Percentiles rank a stretch among this genome's conserved stretches.
phyloP scores from a whole-genome alignment of 1,140 invertebrate genomes.

The Leptestheria dahalacensis region DNA sequence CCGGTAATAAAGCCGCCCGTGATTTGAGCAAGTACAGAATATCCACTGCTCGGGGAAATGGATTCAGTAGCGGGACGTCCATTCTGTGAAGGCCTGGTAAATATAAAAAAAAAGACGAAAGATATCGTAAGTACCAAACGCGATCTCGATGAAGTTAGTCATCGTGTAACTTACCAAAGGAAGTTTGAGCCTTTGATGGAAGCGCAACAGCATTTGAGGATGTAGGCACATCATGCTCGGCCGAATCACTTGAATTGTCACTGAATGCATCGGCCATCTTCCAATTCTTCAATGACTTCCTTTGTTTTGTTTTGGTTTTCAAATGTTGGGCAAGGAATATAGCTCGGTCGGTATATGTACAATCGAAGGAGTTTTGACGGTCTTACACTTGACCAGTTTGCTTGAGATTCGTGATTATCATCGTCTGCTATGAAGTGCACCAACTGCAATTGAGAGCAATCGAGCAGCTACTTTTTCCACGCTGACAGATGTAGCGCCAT shows the following conservation, averaged over 20 bases:
- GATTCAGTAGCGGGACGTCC: background rate
- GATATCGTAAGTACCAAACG: no score
- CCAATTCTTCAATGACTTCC: background rate
- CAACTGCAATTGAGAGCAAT: background rate
- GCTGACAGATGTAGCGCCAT: background rate
- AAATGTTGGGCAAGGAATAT: background rate
- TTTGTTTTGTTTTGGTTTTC: background rate
- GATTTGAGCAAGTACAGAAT: background rate
- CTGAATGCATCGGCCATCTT: conserved; percentile 8
- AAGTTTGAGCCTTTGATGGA: background rate
- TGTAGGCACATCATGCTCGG: background rate
- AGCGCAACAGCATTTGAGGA: background rate
- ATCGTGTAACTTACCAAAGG: background rate
- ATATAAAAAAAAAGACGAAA: no score
- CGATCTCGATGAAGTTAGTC: background rate
- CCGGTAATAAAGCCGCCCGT: conserved; percentile 1
- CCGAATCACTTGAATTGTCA: conserved; percentile 12
- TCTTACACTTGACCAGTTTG: no score
- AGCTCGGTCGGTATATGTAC: no score
- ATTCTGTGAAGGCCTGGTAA: background rate
- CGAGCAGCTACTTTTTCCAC: background rate
- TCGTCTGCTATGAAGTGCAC: background rate
- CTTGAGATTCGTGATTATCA: background rate
- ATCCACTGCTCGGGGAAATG: background rate
- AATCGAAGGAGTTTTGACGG: no score